These are phyloP conservation scores for Tragelaphus buxtoni DNA, from an alignment of 2,113 vertebrate species.

Conservation along the genomic window DNA sequence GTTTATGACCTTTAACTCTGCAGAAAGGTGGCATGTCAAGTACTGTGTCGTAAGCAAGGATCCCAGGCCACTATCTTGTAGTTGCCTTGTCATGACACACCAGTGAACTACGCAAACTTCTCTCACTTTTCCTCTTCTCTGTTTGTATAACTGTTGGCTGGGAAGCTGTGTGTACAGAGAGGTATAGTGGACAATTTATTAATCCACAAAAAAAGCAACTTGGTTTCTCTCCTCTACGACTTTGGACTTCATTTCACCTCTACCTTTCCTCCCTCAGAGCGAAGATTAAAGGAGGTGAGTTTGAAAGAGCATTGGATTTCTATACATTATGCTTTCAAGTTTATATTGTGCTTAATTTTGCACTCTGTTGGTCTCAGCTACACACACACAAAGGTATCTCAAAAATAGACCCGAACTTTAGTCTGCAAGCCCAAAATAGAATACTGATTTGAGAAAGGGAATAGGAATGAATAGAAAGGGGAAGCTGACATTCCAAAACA, in stretches of 20 bases:
- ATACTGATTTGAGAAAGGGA: neutral
- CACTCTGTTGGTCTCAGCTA: neutral
- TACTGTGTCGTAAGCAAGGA: neutral
- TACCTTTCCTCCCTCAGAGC: neutral
- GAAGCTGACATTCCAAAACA: neutral
- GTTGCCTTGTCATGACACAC: neutral
- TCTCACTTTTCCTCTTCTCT: neutral
- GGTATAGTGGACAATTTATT: neutral
- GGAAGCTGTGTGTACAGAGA: neutral
- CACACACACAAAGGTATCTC: neutral
- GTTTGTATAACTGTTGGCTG: neutral
- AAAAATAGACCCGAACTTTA: neutral
- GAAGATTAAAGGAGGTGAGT: neutral
- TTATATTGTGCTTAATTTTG: neutral
- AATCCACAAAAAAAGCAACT: neutral
- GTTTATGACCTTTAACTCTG: neutral
- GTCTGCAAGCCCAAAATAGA: neutral
- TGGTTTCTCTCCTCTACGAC: neutral
- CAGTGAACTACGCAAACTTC: neutral
- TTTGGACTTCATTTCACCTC: neutral
- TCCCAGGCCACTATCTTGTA: neutral
- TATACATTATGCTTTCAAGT: neutral
- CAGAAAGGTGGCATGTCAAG: neutral
- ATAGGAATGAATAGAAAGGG: neutral
- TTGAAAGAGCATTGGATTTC: neutral